phyloP scores from a whole-genome alignment of 1,140 invertebrate species.

The Heliconius hewitsoni region DNA sequence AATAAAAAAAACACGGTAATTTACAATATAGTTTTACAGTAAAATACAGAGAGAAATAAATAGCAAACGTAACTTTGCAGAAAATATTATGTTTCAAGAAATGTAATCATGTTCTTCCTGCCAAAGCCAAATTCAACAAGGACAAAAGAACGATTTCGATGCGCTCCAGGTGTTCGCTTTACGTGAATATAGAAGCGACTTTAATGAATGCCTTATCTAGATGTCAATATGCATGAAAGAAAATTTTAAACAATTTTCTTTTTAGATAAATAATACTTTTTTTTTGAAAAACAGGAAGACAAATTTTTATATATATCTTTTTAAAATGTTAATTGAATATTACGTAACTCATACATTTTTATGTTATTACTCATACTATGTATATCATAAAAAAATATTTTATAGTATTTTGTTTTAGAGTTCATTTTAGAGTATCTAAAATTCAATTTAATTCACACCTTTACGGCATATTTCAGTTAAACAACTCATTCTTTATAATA shows the following conservation, averaged over 20 bases:
- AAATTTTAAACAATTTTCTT: not conserved
- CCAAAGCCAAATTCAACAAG: constrained; percentile 34
- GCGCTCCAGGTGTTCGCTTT: constrained; percentile 35
- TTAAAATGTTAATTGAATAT: too few species aligned
- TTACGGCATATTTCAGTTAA: too few species aligned
- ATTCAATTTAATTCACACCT: too few species aligned
- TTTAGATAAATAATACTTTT: not conserved
- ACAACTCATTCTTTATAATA: too few species aligned
- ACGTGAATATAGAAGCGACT: constrained; percentile 30
- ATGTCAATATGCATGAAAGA: not conserved
- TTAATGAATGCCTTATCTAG: constrained; percentile 26
- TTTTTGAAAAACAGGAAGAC: too few species aligned
- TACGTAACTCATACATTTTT: too few species aligned
- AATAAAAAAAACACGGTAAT: not conserved
- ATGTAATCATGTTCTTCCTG: constrained; percentile 32
- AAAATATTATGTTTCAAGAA: constrained; percentile 31
- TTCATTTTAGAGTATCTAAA: too few species aligned
- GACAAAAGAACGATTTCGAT: constrained; percentile 37
- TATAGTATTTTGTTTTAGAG: not conserved
- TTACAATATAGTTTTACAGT: not conserved
- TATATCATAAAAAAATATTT: too few species aligned
- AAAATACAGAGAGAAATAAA: constrained; percentile 6
- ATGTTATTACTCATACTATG: too few species aligned
- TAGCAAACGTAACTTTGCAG: constrained; percentile 32
- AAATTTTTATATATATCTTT: too few species aligned